Percentiles rank a stretch among this genome's conserved stretches.
Evolutionary conservation across 2,113 vertebrate species (phyloP).

Genomic region (Atrichornis clamosus): DNA sequence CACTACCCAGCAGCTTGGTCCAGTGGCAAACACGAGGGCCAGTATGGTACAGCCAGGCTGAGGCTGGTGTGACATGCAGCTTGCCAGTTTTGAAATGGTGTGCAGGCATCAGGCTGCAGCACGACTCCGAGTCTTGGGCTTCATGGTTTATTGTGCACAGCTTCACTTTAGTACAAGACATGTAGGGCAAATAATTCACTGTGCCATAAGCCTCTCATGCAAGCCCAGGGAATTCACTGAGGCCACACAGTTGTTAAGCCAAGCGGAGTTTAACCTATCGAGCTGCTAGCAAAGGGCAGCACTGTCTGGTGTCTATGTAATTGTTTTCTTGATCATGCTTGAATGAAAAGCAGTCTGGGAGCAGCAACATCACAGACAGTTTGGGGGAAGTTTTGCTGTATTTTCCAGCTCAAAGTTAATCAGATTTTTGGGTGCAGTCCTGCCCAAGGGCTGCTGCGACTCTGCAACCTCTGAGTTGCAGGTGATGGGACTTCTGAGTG

Average conservation of each 20-base stretch:
- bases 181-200: neutral
- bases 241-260: neutral
- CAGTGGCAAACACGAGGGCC: neutral
- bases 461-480: neutral
- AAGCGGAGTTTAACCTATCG: constrained; percentile 29
- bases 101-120: neutral
- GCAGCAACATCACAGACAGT: neutral
- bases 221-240: neutral
- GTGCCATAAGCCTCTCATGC: neutral
- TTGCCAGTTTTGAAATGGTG: neutral
- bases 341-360: neutral
- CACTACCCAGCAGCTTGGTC: neutral
- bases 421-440: neutral
- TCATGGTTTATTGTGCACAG: neutral
- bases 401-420: neutral
- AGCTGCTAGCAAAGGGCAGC: neutral
- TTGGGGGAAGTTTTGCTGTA: neutral
- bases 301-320: neutral
- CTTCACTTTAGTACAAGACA: neutral
- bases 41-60: neutral
- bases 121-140: neutral
- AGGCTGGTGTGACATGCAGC: neutral
- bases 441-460: neutral
- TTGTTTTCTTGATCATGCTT: constrained; percentile 14
- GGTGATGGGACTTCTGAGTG: neutral